phyloP scores from a whole-genome alignment of 2,797 vertebrate species.

The Megalops cyprinoides region DNA sequence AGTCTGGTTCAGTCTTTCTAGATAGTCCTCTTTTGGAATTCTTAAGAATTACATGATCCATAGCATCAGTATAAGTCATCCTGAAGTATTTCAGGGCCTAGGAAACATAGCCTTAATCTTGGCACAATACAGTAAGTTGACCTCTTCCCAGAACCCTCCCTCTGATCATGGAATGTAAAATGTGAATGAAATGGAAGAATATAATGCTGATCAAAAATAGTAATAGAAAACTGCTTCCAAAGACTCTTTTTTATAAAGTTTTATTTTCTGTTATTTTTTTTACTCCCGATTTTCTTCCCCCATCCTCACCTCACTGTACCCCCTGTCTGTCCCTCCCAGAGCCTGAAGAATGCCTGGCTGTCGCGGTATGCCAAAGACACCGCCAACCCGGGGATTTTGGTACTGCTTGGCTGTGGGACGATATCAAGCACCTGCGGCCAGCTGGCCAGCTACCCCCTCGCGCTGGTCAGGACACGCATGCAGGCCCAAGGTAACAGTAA shows the following conservation, averaged over 20 bases:
- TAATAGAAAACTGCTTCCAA: too few species aligned
- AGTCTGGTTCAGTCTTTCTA: neutral
- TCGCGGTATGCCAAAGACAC: constrained; percentile 84
- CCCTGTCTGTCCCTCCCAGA: constrained; percentile 63
- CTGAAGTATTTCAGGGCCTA: neutral
- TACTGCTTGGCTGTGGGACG: constrained; percentile 87
- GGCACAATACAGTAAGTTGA: neutral
- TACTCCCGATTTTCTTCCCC: neutral
- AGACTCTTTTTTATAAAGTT: too few species aligned
- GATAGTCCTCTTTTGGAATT: neutral
- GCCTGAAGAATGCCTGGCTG: constrained; percentile 88
- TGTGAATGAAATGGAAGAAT: neutral
- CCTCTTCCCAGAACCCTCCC: too few species aligned
- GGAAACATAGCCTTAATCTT: neutral
- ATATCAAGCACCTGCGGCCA: constrained; percentile 90
- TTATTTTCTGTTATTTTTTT: too few species aligned
- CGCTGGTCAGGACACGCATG: constrained; percentile 91
- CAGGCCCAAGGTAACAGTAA: constrained; percentile 94
- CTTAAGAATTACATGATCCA: neutral
- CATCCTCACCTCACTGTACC: too few species aligned
- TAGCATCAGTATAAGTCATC: neutral
- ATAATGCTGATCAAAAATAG: too few species aligned
- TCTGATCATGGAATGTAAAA: neutral
- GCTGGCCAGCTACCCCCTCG: constrained; percentile 89
- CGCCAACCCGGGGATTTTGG: constrained; percentile 88